phyloP scores from a whole-genome alignment of 2,888 invertebrate genomes.

The Hypolimnas misippus region DNA sequence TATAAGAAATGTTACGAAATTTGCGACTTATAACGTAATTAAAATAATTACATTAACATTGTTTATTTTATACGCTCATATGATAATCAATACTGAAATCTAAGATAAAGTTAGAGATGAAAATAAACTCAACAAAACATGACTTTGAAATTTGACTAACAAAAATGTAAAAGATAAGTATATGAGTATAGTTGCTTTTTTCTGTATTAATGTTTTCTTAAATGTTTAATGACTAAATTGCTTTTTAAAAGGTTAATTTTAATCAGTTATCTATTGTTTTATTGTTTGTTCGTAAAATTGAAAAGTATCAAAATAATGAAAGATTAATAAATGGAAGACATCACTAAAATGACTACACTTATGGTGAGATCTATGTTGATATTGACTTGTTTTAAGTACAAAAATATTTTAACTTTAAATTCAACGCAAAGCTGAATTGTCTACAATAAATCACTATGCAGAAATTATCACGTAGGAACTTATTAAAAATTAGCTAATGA shows the following conservation, averaged over 20 bases:
- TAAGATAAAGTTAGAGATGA: neutral
- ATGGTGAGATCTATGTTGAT: slow-evolving; percentile 63
- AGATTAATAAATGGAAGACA: slow-evolving; percentile 34
- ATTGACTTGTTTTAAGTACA: slow-evolving; percentile 53
- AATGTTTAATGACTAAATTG: slow-evolving; percentile 7
- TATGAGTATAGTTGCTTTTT: neutral
- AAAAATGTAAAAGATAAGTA: neutral
- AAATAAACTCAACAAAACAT: neutral
- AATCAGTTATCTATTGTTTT: slow-evolving; percentile 10
- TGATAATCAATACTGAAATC: neutral
- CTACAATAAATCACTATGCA: slow-evolving; percentile 21
- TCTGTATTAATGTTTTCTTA: neutral
- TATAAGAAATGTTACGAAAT: neutral
- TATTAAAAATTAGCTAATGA: slow-evolving; percentile 36
- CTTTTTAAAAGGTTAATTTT: neutral
- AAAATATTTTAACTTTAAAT: slow-evolving; percentile 33
- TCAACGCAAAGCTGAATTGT: slow-evolving; percentile 9
- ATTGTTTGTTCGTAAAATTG: neutral
- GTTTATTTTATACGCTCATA: neutral
- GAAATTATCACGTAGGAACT: slow-evolving; percentile 42
- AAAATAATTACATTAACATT: neutral
- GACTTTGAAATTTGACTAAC: neutral
- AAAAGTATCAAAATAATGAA: slow-evolving; percentile 9
- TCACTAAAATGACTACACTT: slow-evolving; percentile 56
- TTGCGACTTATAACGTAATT: neutral